Conservation (phyloP, 2,797 vertebrate genomes). For the Melanotaenia parkinsoni region DNA sequence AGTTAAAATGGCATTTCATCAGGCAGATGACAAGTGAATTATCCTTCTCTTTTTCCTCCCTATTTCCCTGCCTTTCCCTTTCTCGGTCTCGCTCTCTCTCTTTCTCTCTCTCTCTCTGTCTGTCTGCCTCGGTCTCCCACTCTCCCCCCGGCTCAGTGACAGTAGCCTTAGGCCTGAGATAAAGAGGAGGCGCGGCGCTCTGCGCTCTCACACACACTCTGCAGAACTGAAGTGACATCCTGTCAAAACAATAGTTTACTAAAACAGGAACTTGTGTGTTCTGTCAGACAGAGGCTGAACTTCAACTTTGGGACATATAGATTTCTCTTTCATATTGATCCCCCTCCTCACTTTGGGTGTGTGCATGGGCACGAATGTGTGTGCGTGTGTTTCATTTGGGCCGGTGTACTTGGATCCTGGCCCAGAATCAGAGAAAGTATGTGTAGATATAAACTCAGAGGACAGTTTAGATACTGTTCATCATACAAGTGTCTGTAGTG, state of each 20-base stretch:
- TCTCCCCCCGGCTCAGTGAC: conserved; percentile 96
- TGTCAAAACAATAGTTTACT: conserved; percentile 94
- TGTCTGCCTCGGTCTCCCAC: conserved; percentile 86
- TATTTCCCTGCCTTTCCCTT: conserved; percentile 55
- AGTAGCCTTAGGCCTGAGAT: conserved; percentile 98
- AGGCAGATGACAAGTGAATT: conserved; percentile 84
- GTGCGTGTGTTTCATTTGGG: conserved; percentile 63
- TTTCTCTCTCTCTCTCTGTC: conserved; percentile 68
- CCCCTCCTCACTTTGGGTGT: conserved; percentile 26
- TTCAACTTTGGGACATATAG: conserved; percentile 82
- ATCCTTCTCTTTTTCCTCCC: conserved; percentile 73
- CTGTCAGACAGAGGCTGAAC: conserved; percentile 83
- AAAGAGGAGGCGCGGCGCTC: conserved; percentile 90
- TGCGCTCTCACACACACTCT: conserved; percentile 80
- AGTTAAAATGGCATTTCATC: conserved; percentile 88
- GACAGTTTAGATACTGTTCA: conserved; percentile 77
- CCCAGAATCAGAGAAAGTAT: conserved; percentile 61
- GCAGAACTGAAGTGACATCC: conserved; percentile 97
- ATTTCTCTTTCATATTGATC: conserved; percentile 76
- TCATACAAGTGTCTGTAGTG: conserved; percentile 64
- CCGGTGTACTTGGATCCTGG: conserved; percentile 58
- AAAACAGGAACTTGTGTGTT: conserved; percentile 86
- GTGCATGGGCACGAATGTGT: conserved; percentile 38
- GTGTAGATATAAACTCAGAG: conserved; percentile 73
- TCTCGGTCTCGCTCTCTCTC: conserved; percentile 63